A percentile compares a stretch with the other conserved stretches of the same genome.
These are phyloP conservation scores for Globia sparganii DNA, from an alignment of 2,888 invertebrate species.

Conservation along the genomic window DNA sequence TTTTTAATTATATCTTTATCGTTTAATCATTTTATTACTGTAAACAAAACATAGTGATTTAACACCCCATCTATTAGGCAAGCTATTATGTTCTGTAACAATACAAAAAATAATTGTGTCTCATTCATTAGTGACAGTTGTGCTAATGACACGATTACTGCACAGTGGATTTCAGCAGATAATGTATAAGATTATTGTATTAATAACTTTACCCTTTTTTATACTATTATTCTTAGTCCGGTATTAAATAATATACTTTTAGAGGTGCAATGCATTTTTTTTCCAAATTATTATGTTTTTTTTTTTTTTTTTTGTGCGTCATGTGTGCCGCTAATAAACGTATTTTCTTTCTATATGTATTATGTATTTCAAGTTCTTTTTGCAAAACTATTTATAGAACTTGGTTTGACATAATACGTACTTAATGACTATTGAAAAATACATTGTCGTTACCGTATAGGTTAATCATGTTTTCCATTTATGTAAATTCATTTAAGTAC, in stretches of 20 bases:
- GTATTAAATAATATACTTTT: not conserved
- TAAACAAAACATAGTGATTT: not conserved
- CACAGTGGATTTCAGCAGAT: constrained; percentile 4
- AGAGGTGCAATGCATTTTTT: constrained; percentile 15
- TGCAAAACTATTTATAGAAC: not conserved
- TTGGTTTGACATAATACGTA: not conserved
- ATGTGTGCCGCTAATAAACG: too few relatives aligned
- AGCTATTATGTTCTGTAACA: too few relatives aligned
- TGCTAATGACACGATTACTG: not conserved
- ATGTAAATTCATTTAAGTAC: constrained; percentile 13
- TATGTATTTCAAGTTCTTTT: constrained; percentile 5
- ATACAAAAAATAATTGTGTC: too few relatives aligned
- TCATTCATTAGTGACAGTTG: too few relatives aligned
- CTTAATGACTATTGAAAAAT: constrained; percentile 21
- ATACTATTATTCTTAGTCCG: constrained; percentile 24
- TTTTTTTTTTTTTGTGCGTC: too few relatives aligned
- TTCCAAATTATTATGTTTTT: too few relatives aligned
- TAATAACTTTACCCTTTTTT: not conserved
- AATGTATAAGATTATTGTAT: constrained; percentile 1
- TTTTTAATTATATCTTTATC: not conserved
- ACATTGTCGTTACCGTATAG: constrained; percentile 15
- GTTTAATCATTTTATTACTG: not conserved
- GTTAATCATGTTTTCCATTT: constrained; percentile 30
- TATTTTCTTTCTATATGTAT: not conserved
- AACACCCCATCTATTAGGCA: not conserved